Base-by-base conservation (phyloP, 2,888 invertebrate species). In the Cryptus viduatorius region DNA sequence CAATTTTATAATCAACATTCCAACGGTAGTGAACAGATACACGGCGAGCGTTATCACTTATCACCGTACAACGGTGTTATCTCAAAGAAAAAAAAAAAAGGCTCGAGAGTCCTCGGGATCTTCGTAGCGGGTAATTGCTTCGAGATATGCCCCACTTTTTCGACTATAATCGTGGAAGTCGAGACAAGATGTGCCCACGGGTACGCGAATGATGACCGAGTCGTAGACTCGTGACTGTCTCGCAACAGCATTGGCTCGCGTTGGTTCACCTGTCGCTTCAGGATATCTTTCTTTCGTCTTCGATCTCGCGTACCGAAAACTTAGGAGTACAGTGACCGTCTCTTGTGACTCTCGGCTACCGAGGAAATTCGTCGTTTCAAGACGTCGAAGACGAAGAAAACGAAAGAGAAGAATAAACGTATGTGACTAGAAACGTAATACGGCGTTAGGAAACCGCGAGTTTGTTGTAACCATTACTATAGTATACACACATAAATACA, bases 81-180 rank as follows among this genome's bases (percentile, higher is more conserved):
- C 16, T n/a, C 4, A 4, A n/a, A 50, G 16, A n/a, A 61, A 61
- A 31, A 14, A 61, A 19, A 3, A 12, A 56, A 56, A 7, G 50
- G 50, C 42, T 44, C 37, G 67, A 50, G 65, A 24, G 48, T 48
- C 65, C 75, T 79, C 71, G 37, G 50, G 37, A 56, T 69, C 80
- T 79, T 48, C 50, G 75, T 16, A 16, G 82, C 64, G 56, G 16
- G 78, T 84, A 88, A 89, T 89, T 88, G 83, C 83, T 81, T 31
- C 44, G 80, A 86, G 89, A 89, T 88, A 88, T 88, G 88, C 87
- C 88, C 88, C 88, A 86, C 87, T 87, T 79, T 37, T 82, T 84
- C 78, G 56, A 86, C 82, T 82, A 83, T 83, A 76, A 80, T 83
- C 72, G 80, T 81, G 79, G 71, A 78, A 77, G 78, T 48, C 72